Conservation (phyloP, 2,888 invertebrate genomes). For the Drepanosiphum platanoidis region DNA sequence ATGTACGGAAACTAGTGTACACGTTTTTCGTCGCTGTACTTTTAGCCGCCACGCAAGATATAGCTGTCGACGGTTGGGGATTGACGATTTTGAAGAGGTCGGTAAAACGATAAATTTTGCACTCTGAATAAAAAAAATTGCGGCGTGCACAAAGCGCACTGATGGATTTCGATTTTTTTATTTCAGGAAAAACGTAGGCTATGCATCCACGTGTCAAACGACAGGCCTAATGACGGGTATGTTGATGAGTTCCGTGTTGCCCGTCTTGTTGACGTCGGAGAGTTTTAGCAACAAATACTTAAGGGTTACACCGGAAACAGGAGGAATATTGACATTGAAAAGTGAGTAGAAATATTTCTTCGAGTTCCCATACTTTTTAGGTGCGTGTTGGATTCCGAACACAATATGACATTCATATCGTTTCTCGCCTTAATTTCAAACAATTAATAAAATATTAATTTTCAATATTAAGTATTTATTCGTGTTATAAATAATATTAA, state of each 20-base stretch:
- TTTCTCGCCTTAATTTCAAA: too few relatives aligned
- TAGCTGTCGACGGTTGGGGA: constrained; percentile 99
- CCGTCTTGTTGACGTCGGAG: constrained; percentile 93
- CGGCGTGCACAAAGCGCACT: neutral
- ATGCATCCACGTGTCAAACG: constrained; percentile 98
- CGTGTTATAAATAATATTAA: constrained; percentile 46
- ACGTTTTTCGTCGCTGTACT: constrained; percentile 93
- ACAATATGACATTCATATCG: too few relatives aligned
- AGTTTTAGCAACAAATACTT: constrained; percentile 96
- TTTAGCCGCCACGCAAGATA: constrained; percentile 98
- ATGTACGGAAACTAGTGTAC: constrained; percentile 75
- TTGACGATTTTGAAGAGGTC: constrained; percentile 95
- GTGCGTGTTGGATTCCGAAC: too few relatives aligned
- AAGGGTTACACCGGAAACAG: constrained; percentile 75
- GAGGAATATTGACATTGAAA: constrained; percentile 78
- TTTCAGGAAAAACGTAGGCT: constrained; percentile 92
- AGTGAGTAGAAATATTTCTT: constrained; percentile 67
- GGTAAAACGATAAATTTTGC: constrained; percentile 49
- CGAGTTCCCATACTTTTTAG: too few relatives aligned
- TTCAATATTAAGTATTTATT: too few relatives aligned
- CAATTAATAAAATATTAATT: too few relatives aligned
- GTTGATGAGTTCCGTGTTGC: constrained; percentile 94
- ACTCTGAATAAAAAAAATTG: neutral
- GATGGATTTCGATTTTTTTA: constrained; percentile 64
- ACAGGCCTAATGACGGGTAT: constrained; percentile 98